These are phyloP conservation scores for Lepidocyrtinus sp. DNA, from an alignment of 2,888 invertebrate species.

Conservation along the genomic window DNA sequence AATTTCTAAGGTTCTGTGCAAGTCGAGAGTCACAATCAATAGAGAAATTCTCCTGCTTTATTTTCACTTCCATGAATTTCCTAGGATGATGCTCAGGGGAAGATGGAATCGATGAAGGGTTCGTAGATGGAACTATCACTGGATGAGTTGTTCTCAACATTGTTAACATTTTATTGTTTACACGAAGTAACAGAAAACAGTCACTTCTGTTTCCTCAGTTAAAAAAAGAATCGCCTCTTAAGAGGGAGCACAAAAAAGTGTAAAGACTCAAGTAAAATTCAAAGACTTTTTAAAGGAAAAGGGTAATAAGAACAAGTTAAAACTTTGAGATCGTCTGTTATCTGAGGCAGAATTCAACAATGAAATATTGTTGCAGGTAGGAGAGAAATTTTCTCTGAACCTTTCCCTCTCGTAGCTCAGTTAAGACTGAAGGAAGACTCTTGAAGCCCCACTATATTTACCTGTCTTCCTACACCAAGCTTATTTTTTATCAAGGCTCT, in stretches of 20 bases:
- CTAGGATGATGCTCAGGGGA: constrained; percentile 31
- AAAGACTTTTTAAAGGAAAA: too few relatives aligned
- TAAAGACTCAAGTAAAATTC: background rate
- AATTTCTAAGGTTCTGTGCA: constrained; percentile 54
- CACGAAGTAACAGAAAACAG: background rate
- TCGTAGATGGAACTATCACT: background rate
- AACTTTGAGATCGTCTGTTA: constrained; percentile 51
- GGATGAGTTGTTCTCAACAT: constrained; percentile 43
- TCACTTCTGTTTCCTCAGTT: background rate
- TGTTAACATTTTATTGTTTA: constrained; percentile 29
- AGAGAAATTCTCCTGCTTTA: constrained; percentile 60
- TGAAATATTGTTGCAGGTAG: background rate
- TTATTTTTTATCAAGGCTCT: constrained; percentile 9
- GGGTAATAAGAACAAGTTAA: background rate
- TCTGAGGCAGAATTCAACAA: background rate
- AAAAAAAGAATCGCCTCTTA: background rate
- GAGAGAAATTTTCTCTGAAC: constrained; percentile 25
- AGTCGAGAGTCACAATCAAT: constrained; percentile 57
- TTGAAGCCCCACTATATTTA: constrained; percentile 49
- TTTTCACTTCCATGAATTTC: constrained; percentile 62
- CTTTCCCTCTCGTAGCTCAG: constrained; percentile 49
- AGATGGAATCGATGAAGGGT: background rate
- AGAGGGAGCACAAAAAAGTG: background rate
- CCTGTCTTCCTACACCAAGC: constrained; percentile 26
- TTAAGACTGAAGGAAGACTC: constrained; percentile 49